These are phyloP conservation scores for Drosophila helvetica DNA, from an alignment of 2,888 invertebrate species.

Conservation along the genomic window DNA sequence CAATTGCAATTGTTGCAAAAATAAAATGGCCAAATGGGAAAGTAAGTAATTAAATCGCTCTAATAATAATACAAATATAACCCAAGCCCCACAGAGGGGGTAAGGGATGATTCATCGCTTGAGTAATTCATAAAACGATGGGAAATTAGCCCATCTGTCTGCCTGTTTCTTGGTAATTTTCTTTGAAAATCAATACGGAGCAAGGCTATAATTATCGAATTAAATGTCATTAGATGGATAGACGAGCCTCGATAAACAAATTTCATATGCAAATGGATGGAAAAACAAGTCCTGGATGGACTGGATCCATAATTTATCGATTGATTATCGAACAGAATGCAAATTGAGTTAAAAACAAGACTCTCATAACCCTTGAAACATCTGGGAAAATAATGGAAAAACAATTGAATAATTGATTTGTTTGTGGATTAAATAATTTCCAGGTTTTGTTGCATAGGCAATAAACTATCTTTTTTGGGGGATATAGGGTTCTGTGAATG, in stretches of 20 bases:
- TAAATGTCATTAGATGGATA: constrained; percentile 21
- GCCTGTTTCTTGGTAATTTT: constrained; percentile 4
- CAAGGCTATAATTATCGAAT: constrained; percentile 26
- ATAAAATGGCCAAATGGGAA: constrained; percentile 46
- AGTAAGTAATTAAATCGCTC: constrained; percentile 46
- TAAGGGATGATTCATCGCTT: constrained; percentile 17
- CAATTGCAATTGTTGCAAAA: neutral
- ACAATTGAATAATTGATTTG: neutral
- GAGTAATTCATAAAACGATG: constrained; percentile 19
- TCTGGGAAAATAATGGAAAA: neutral
- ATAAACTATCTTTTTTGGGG: neutral
- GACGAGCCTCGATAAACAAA: neutral
- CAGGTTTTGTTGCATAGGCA: no score
- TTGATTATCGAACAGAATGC: neutral
- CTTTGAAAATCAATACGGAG: constrained; percentile 22
- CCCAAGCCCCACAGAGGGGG: constrained; percentile 2
- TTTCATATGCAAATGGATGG: constrained; percentile 19
- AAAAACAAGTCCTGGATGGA: neutral
- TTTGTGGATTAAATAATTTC: neutral
- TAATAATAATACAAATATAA: constrained; percentile 34
- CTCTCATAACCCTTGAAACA: no score
- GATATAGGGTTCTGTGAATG: no score
- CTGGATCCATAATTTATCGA: no score
- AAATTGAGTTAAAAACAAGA: neutral
- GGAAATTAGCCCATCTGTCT: neutral